Evolutionary conservation across 2,797 vertebrate genomes (phyloP), one percentile per base, ranked within the genome.

Genomic region (Gouania willdenowi): DNA sequence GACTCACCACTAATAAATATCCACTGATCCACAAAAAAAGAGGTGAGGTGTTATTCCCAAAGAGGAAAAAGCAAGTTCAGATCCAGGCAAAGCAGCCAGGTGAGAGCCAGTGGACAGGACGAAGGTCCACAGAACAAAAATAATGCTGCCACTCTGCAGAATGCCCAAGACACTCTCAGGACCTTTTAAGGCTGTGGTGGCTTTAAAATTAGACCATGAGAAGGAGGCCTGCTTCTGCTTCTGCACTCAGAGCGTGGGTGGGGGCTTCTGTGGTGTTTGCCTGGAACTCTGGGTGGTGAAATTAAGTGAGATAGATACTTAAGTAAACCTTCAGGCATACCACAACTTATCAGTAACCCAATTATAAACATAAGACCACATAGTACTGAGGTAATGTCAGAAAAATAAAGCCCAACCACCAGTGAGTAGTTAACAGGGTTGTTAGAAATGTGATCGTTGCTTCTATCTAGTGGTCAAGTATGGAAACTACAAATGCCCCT

Each of bases 91-190:
- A 84, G 85, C 82, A 75, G 83, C 77, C 75, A 71, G 85, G 78
- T 76, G 79, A 82, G 79, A 86, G 80, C 74, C 79, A 86, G 84
- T 77, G 86, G 86, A 84, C 89, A 87, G 82, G 82, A 81, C 74
- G 60, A 77, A 49, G 79, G 88, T 73, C 82, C 86, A 83, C 87
- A 74, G 92, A 89, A 88, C 92, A 91, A 94, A 99, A 98, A 98
- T 98, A 97, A 94, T 90, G 92, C 88, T 86, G 92, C 91, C 87
- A 90, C 92, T 93, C 91, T 85, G 86, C 87, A 93, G 92, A 96
- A 93, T 90, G 91, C 86, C 78, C 89, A 86, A 88, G 86, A 87
- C 83, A 70, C 85, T 89, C 71, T 89, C 89, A 85, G 73, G 87
- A 84, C 96, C 95, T 97, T 99, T 97, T 98, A 98, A 93, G 96